Percentiles rank a stretch among this genome's conserved stretches.
Conservation (phyloP, 2,113 vertebrate genomes). For the Heptranchias perlo region DNA sequence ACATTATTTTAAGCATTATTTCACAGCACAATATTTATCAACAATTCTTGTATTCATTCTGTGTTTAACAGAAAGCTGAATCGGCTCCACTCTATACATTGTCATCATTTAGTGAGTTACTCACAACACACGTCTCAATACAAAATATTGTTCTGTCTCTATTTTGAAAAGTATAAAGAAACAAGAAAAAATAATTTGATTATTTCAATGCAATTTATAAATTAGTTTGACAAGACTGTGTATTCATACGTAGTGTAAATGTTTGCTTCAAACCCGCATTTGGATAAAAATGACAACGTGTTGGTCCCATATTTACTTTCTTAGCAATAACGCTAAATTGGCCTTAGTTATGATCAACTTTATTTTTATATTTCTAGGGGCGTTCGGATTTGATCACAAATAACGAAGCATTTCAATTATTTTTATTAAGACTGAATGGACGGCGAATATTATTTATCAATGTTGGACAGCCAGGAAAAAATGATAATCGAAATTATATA, state of each 20-base stretch:
- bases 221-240: background rate
- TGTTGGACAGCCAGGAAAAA: background rate
- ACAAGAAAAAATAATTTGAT: background rate
- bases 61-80: background rate
- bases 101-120: background rate
- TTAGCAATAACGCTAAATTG: background rate
- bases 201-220: background rate
- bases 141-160: background rate
- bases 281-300: background rate
- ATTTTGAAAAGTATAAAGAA: background rate
- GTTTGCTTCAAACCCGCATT: background rate
- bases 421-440: background rate
- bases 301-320: background rate
- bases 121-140: background rate
- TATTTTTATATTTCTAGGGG: background rate
- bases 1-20: background rate
- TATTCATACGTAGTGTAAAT: background rate
- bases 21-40: constrained; percentile 14
- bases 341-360: background rate
- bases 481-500: background rate
- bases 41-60: background rate
- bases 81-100: too few relatives aligned
- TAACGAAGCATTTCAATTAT: background rate
- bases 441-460: background rate
- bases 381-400: background rate